phyloP scores from a whole-genome alignment of 2,797 vertebrate species.

The Sternotherus odoratus region DNA sequence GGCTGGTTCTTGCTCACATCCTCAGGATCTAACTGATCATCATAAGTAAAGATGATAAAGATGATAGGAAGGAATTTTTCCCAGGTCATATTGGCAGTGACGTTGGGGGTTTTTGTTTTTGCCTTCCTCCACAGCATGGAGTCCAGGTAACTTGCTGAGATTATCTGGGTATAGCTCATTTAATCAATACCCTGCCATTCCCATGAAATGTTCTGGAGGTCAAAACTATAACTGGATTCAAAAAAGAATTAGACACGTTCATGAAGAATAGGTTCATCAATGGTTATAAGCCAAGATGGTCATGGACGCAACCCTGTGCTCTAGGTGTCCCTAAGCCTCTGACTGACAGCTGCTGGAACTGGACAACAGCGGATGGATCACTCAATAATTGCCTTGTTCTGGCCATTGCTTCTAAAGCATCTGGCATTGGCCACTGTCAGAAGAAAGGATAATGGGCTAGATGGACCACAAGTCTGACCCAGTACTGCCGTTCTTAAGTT shows the following conservation, averaged over 20 bases:
- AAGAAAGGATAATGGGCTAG: background rate
- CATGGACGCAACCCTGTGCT: background rate
- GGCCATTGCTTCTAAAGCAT: background rate
- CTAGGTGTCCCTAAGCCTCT: background rate
- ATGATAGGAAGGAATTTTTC: background rate
- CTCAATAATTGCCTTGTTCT: background rate
- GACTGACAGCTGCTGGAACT: background rate
- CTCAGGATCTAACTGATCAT: background rate
- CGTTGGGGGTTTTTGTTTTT: background rate
- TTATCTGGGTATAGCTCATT: background rate
- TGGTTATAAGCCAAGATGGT: background rate
- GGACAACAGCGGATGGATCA: too few species aligned
- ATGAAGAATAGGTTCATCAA: background rate
- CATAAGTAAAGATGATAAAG: background rate
- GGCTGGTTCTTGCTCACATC: too few species aligned
- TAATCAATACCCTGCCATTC: background rate
- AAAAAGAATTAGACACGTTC: background rate
- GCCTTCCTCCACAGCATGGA: background rate
- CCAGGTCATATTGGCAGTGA: background rate
- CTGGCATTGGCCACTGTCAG: background rate
- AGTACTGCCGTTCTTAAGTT: background rate
- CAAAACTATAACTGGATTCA: background rate
- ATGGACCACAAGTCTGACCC: background rate
- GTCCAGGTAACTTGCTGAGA: background rate
- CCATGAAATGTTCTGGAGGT: background rate